Percentiles rank a stretch among this genome's conserved stretches.
phyloP scores from a whole-genome alignment of 2,797 vertebrate species.

The Eremophila alpestris region DNA sequence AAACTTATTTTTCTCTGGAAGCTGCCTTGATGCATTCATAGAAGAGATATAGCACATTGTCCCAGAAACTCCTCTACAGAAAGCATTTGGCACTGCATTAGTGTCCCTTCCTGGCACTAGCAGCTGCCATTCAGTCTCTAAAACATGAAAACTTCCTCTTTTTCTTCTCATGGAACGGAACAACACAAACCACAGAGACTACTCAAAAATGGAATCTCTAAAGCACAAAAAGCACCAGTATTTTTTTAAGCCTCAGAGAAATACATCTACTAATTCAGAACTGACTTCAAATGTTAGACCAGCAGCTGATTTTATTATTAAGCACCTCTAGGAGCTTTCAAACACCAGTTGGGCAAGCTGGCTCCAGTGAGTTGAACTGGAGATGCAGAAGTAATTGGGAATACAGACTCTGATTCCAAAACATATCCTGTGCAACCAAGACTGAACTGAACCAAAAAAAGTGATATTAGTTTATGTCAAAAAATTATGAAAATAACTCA shows the following conservation, averaged over 20 bases:
- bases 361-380: background rate
- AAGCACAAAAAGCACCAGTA: background rate
- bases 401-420: background rate
- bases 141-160: background rate
- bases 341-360: background rate
- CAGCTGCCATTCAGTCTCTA: background rate
- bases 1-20: background rate
- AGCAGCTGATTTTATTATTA: background rate
- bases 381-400: background rate
- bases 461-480: accelerated
- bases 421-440: background rate
- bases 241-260: background rate
- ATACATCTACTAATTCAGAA: background rate
- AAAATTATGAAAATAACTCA: background rate
- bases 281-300: background rate
- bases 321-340: background rate
- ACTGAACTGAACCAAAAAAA: background rate
- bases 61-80: background rate
- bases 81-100: background rate
- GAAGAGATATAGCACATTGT: background rate
- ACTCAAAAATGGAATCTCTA: background rate
- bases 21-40: background rate
- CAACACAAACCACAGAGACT: background rate
- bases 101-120: background rate
- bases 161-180: background rate